These are phyloP conservation scores for Neotoma lepida DNA, from an alignment of 2,113 vertebrate genomes.

Conservation along the genomic window DNA sequence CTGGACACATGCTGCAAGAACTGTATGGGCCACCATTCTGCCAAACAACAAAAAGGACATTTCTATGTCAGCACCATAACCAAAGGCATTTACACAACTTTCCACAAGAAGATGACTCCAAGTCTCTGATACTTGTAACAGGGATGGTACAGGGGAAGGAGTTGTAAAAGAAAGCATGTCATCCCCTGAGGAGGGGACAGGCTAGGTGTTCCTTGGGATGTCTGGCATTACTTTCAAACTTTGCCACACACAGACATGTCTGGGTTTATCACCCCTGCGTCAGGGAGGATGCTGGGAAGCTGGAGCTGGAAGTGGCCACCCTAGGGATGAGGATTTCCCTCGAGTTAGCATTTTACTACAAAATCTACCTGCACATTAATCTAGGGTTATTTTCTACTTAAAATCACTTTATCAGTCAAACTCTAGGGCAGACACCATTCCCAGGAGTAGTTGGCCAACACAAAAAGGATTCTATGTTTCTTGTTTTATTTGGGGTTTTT, in stretches of 20 bases:
- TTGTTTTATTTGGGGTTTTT: background rate
- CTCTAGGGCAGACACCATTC: background rate
- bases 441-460: background rate
- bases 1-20: background rate
- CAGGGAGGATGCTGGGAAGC: background rate
- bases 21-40: slow-evolving; percentile 43
- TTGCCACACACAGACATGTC: background rate
- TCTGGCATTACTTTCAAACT: background rate
- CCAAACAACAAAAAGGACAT: slow-evolving; percentile 52
- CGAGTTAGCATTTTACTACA: background rate
- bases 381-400: no score
- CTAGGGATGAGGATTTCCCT: background rate
- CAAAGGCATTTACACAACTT: background rate
- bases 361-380: background rate
- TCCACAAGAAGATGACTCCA: background rate
- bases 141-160: background rate
- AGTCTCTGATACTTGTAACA: background rate
- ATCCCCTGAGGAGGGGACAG: background rate
- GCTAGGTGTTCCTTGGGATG: background rate
- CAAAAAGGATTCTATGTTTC: background rate
- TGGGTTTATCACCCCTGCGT: background rate
- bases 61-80: background rate
- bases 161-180: background rate
- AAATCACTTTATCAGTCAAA: no score
- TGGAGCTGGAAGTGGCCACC: background rate